Evolutionary conservation across 2,888 invertebrate genomes (phyloP).

Genomic region (Pollenia labialis): DNA sequence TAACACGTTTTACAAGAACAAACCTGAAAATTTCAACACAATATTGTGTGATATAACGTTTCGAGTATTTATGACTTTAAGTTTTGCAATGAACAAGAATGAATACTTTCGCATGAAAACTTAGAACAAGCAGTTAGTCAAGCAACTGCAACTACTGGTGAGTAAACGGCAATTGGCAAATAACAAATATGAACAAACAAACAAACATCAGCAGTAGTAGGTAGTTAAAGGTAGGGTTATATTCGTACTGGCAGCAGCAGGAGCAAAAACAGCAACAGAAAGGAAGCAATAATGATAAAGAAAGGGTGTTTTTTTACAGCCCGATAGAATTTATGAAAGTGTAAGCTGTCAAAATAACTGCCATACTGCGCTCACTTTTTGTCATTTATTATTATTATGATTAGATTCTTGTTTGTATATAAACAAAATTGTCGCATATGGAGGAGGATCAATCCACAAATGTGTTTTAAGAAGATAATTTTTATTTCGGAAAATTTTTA

Average conservation of each 20-base stretch:
- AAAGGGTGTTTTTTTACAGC: too few species aligned
- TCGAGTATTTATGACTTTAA: conserved; percentile 29
- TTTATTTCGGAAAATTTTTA: too few species aligned
- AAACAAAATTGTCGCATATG: too few species aligned
- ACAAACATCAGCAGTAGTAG: conserved; percentile 17
- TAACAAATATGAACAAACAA: conserved; percentile 35
- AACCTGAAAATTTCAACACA: conserved; percentile 1
- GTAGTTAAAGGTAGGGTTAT: neutral
- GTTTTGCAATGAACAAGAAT: conserved; percentile 22
- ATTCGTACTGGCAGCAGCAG: neutral
- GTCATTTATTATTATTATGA: too few species aligned
- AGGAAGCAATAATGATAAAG: neutral
- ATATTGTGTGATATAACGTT: conserved; percentile 39
- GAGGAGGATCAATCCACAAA: too few species aligned
- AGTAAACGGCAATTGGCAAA: conserved; percentile 41
- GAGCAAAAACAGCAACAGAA: conserved; percentile 1
- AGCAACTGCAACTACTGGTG: conserved; percentile 8
- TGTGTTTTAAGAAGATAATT: too few species aligned
- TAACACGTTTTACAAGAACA: neutral
- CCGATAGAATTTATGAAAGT: too few species aligned
- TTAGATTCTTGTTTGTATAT: too few species aligned
- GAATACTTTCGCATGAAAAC: neutral
- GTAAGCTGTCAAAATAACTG: too few species aligned
- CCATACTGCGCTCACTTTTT: too few species aligned
- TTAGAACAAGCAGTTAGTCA: conserved; percentile 13